A percentile compares a stretch with the other conserved stretches of the same genome.
Conservation (phyloP, 1,140 invertebrate species). For the Rhagoletis pomonella region DNA sequence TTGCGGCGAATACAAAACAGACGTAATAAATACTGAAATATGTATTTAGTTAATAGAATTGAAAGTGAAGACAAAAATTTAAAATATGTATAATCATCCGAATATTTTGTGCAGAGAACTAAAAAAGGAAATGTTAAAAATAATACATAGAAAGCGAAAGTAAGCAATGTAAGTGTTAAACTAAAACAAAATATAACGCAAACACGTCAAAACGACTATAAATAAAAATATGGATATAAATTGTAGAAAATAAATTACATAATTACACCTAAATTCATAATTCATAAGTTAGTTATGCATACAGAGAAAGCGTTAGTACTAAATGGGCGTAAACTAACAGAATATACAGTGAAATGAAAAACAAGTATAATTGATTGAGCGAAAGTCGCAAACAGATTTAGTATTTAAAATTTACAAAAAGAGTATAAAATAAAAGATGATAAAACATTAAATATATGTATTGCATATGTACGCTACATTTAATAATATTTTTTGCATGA, state of each 20-base stretch:
- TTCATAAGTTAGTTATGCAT: not conserved
- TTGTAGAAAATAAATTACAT: slow-evolving; percentile 17
- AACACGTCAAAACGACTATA: slow-evolving; percentile 23
- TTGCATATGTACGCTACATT: not conserved
- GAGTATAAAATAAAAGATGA: too few species aligned
- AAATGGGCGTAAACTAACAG: not conserved
- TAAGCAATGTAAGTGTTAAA: not conserved
- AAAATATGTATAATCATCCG: not conserved
- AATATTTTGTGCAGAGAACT: slow-evolving; percentile 41
- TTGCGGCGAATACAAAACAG: not conserved
- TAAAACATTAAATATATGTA: not conserved
- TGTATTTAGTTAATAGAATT: slow-evolving; percentile 22
- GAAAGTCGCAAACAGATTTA: not conserved
- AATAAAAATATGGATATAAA: slow-evolving; percentile 1
- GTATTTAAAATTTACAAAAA: not conserved
- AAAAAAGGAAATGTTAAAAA: not conserved
- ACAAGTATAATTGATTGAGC: not conserved
- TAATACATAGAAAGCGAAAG: not conserved
- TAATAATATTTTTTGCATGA: not conserved
- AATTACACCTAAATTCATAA: not conserved
- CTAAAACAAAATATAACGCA: not conserved
- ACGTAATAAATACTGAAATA: not conserved
- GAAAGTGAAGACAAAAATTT: not conserved
- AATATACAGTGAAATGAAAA: too few species aligned
- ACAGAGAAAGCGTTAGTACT: not conserved